A percentile compares a stretch with the other conserved stretches of the same genome.
phyloP scores from a whole-genome alignment of 2,113 vertebrate species.

The Apistogramma diplotaenia region DNA sequence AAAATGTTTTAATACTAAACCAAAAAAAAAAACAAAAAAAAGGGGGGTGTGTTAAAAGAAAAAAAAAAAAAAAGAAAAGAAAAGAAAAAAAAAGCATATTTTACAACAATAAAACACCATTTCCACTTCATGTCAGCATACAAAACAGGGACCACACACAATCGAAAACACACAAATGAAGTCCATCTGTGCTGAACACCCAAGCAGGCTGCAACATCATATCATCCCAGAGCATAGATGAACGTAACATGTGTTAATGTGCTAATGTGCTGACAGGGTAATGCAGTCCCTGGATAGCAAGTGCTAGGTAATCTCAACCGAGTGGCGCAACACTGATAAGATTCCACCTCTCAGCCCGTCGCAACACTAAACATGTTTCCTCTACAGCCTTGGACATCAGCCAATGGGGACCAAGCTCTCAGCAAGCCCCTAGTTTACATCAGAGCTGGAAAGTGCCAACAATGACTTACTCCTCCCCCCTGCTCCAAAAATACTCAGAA shows the following conservation, averaged over 20 bases:
- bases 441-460: slow-evolving; percentile 61
- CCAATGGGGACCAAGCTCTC: slow-evolving; percentile 67
- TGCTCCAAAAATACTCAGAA: slow-evolving; percentile 78
- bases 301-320: slow-evolving; percentile 62
- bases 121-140: neutral
- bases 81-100: slow-evolving; percentile 6
- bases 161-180: slow-evolving; percentile 4
- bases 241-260: slow-evolving; percentile 25
- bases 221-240: slow-evolving; percentile 29
- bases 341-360: slow-evolving; percentile 58
- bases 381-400: slow-evolving; percentile 66
- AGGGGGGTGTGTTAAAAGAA: too few species aligned
- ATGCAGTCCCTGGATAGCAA: slow-evolving; percentile 49
- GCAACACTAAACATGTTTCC: slow-evolving; percentile 58
- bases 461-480: slow-evolving; percentile 69
- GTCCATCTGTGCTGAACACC: neutral
- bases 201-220: slow-evolving; percentile 28
- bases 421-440: slow-evolving; percentile 66
- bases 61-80: too few species aligned
- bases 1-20: too few species aligned
- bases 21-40: too few species aligned
- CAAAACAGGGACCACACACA: neutral
- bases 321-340: slow-evolving; percentile 68
- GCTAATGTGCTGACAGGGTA: slow-evolving; percentile 57
- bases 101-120: slow-evolving; percentile 5